phyloP scores from a whole-genome alignment of 2,888 invertebrate species.

The Cryptocheilus praepositus region DNA sequence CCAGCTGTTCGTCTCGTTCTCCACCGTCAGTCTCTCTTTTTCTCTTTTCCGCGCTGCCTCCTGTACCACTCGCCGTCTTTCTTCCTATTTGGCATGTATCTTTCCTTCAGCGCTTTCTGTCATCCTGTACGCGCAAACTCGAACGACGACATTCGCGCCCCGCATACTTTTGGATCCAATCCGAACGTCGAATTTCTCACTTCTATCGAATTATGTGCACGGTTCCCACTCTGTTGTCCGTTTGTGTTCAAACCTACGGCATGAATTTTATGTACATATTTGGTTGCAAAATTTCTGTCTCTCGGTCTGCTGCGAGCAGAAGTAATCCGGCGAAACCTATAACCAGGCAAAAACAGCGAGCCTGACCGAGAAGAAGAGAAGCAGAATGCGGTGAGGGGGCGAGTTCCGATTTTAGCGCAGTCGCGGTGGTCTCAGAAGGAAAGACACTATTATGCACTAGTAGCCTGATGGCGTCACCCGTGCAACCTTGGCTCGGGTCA shows the following conservation, averaged over 20 bases:
- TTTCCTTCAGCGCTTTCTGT: conserved; percentile 24
- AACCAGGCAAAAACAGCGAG: conserved; percentile 20
- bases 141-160: conserved; percentile 34
- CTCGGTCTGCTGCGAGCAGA: conserved; percentile 23
- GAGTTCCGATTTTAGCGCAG: conserved; percentile 66
- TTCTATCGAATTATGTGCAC: background rate
- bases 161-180: conserved; percentile 56
- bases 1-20: conserved; percentile 49
- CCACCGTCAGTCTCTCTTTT: conserved; percentile 21
- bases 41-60: background rate
- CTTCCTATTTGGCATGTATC: conserved; percentile 26
- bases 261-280: too few relatives aligned
- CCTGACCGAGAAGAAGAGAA: conserved; percentile 1
- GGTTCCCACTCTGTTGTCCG: conserved; percentile 1
- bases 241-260: too few relatives aligned
- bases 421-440: conserved; percentile 60
- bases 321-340: conserved; percentile 10
- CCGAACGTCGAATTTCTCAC: conserved; percentile 31
- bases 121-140: conserved; percentile 55
- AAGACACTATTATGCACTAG: conserved; percentile 73
- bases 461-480: conserved; percentile 73
- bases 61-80: background rate
- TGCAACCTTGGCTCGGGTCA: conserved; percentile 74
- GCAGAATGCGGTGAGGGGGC: conserved; percentile 34
- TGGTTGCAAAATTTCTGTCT: too few relatives aligned